phyloP scores from a whole-genome alignment of 2,888 invertebrate species.

The Eupeodes luniger region DNA sequence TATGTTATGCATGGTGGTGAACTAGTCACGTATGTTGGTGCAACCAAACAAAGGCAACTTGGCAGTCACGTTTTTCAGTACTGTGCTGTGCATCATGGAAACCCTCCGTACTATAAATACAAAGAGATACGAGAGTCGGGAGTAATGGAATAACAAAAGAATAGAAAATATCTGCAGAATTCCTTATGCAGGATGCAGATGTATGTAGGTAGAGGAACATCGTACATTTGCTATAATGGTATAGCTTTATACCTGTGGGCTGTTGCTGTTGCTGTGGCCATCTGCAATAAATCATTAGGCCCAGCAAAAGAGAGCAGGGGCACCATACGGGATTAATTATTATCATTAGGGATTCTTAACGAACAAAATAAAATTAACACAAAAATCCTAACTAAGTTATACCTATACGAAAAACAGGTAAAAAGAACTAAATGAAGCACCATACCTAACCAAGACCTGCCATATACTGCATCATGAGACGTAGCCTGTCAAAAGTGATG shows the following conservation, averaged over 20 bases:
- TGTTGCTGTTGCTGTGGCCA: conserved; percentile 5
- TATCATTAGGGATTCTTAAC: neutral
- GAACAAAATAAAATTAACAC: neutral
- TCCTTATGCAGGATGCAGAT: conserved; percentile 68
- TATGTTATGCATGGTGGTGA: conserved; percentile 30
- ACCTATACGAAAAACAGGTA: neutral
- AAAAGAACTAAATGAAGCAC: neutral
- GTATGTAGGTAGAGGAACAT: neutral
- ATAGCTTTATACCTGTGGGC: neutral
- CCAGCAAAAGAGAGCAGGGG: neutral
- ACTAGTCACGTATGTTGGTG: conserved; percentile 52
- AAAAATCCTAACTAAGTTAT: neutral
- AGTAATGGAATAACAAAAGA: conserved; percentile 49
- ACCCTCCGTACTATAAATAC: neutral
- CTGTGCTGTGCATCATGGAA: conserved; percentile 25
- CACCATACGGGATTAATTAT: conserved; percentile 49
- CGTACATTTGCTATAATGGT: neutral
- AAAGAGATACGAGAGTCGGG: conserved; percentile 5
- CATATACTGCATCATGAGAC: no score
- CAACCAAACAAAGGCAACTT: conserved; percentile 68
- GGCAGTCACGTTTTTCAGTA: conserved; percentile 62
- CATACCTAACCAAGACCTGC: no score
- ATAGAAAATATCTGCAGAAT: conserved; percentile 68
- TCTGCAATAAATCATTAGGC: conserved; percentile 62
- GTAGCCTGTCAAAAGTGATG: no score